phyloP scores from a whole-genome alignment of 2,888 invertebrate species.

The Orthonychiurus folsomi region DNA sequence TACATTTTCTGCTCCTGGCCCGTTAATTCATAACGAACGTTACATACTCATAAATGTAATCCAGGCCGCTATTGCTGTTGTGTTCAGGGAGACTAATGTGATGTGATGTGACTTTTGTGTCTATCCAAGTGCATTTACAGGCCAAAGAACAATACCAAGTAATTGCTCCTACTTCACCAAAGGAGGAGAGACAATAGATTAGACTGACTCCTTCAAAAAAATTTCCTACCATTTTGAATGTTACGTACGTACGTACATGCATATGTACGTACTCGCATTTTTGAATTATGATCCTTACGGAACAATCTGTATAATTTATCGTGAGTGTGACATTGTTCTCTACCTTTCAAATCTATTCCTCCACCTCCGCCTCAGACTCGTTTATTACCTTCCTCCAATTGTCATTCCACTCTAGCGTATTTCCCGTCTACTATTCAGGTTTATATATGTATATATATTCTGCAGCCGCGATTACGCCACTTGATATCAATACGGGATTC shows the following conservation, averaged over 20 bases:
- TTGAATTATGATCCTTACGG: background rate
- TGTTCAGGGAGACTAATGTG: no score
- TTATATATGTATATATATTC: background rate
- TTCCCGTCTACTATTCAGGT: background rate
- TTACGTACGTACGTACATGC: no score
- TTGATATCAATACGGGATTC: background rate
- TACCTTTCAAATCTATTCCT: background rate
- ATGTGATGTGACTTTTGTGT: background rate
- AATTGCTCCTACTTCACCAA: background rate
- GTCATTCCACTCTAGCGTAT: background rate
- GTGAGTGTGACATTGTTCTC: background rate
- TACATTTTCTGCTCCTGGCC: no score
- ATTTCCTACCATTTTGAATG: background rate
- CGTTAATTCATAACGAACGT: no score
- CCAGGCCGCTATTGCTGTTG: no score
- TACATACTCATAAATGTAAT: no score
- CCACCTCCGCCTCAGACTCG: background rate
- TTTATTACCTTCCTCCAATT: slow-evolving; percentile 1
- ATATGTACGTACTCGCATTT: no score
- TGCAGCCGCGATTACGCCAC: background rate
- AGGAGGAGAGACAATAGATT: slow-evolving; percentile 1
- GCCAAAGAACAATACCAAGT: background rate
- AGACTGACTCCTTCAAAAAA: no score
- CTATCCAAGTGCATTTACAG: background rate
- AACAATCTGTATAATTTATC: background rate